These are phyloP conservation scores for Pseudochirops corinnae DNA, from an alignment of 2,797 vertebrate genomes.

Conservation along the genomic window DNA sequence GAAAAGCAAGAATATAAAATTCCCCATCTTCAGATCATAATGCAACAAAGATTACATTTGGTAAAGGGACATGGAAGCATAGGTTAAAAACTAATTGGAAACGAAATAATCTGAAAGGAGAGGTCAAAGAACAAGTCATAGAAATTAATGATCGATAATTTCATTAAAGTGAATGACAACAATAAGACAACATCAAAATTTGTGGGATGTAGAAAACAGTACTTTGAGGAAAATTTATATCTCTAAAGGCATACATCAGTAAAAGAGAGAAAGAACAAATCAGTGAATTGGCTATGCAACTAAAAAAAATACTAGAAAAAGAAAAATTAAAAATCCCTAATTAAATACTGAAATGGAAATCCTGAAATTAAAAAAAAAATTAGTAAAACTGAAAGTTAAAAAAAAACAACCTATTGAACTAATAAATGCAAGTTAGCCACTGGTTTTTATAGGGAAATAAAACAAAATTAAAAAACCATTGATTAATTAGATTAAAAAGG, in stretches of 20 bases:
- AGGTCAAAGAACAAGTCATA: not conserved
- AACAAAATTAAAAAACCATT: not conserved
- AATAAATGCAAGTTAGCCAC: not conserved
- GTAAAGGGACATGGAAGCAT: not conserved
- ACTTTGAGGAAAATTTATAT: not conserved
- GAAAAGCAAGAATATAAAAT: not conserved
- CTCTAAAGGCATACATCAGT: not conserved
- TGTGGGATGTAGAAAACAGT: not conserved
- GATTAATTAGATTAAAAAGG: no score
- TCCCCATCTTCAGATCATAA: not conserved
- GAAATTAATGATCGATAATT: not conserved
- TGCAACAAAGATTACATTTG: not conserved
- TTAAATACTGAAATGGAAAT: not conserved
- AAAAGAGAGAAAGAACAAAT: not conserved
- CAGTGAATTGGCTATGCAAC: not conserved
- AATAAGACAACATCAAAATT: not conserved
- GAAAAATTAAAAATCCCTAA: not conserved
- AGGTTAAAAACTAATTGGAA: not conserved
- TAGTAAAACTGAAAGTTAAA: not conserved
- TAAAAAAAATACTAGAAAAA: not conserved
- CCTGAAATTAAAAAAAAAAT: not conserved
- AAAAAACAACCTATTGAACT: not conserved
- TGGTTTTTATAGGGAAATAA: not conserved
- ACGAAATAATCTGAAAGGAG: not conserved
- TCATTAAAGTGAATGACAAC: not conserved